These are phyloP conservation scores for Drosophila pseudoananassae DNA, from an alignment of 1,140 invertebrate genomes.

Conservation along the genomic window DNA sequence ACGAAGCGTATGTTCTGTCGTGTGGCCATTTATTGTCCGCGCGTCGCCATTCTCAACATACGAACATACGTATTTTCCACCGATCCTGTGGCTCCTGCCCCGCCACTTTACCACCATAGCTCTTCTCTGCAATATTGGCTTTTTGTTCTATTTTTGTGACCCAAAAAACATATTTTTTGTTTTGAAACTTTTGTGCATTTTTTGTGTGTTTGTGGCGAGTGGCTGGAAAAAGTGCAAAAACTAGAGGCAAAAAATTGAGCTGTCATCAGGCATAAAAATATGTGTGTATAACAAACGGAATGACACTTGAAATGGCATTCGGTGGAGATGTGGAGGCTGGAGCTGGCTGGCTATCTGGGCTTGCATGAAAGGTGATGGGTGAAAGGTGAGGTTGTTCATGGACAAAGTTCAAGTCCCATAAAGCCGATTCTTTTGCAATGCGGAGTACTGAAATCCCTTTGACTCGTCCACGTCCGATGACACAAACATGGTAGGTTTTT, in stretches of 20 bases:
- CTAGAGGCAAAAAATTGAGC: conserved; percentile 62
- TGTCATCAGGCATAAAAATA: conserved; percentile 70
- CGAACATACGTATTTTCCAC: conserved; percentile 7
- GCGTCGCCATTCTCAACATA: conserved; percentile 44
- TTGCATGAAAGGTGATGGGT: neutral
- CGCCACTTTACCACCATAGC: neutral
- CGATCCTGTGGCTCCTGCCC: neutral
- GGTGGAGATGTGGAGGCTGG: neutral
- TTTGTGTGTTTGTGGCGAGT: conserved; percentile 27
- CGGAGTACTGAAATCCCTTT: conserved; percentile 19
- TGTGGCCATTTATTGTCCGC: conserved; percentile 71
- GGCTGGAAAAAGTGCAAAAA: conserved; percentile 51
- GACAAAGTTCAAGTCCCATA: conserved; percentile 30
- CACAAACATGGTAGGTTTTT: neutral
- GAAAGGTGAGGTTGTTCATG: conserved; percentile 16
- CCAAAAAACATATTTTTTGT: conserved; percentile 42
- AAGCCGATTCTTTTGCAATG: conserved; percentile 37
- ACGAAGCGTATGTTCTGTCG: conserved; percentile 78
- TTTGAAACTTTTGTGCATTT: conserved; percentile 52
- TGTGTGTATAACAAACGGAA: conserved; percentile 58
- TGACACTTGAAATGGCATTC: conserved; percentile 46
- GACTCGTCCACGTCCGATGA: conserved; percentile 4
- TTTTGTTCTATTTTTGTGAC: conserved; percentile 24
- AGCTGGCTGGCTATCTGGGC: neutral
- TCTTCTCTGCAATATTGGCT: conserved; percentile 45